Evolutionary conservation across 2,113 vertebrate genomes (phyloP), one percentile per base, ranked within the genome.

Genomic region (Crotalus viridis): DNA sequence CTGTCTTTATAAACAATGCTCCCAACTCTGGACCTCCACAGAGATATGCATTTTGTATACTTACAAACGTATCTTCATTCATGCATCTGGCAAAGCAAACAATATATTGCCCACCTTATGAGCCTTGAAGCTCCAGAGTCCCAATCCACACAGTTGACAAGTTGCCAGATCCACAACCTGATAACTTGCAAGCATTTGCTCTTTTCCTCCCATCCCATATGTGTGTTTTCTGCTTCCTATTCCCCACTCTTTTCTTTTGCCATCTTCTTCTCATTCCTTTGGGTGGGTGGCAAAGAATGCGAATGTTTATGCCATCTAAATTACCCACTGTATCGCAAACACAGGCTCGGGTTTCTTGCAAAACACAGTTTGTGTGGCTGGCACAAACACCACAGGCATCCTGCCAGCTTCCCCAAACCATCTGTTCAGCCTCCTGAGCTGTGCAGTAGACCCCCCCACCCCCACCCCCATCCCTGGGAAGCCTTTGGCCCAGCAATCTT

Each of bases 371-470:
- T 95, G 95, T 94, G 92, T 92, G 96, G 96, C 95, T 97, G 96
- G 95, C 95, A 96, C 95, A 91, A 61, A 96, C 96, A 97, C 95
- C 22, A 57, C 55, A 26, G 28, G 46, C 26, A 5, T 39, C 39
- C 33, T 4, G 95, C 96, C 26, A 51, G 26, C 3, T 8, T 13
- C 39, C 69, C 54, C 17, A 51, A 94, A 22, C 97, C 96, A 97
- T 97, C 97, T 97, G 97, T 95, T 97, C 95, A 0, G 95, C 95
- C 96, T 95, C 91, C 92, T 95, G 95, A 96, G 95, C 95, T 95
- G 91, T 94, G 96, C 94, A 3, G 95, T 91, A 94, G 56, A 52
- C 59, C 92, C 92, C 92, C 96, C 74, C 95, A 94, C 7, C 92
- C 48, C 92, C 91, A 95, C 95, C 92, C n/a, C 93, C 91, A 94